Evolutionary conservation across 2,888 invertebrate species (phyloP).

Genomic region (Amblyjoppa fuscipennis): DNA sequence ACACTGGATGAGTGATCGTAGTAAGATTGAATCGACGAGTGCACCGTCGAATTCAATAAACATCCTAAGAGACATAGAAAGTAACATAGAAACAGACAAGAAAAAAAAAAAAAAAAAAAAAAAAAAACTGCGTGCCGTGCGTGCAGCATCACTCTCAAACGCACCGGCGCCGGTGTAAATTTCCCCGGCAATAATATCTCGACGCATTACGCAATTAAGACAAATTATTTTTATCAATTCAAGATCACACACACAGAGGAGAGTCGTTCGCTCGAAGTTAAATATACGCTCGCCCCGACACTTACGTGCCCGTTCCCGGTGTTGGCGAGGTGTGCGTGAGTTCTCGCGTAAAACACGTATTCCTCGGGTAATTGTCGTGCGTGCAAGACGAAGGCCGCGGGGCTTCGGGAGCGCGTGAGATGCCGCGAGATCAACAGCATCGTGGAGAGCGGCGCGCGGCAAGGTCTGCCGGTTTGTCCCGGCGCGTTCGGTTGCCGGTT

Average conservation of each 20-base stretch:
- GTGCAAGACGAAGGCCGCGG: slow-evolving; percentile 65
- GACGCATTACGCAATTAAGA: slow-evolving; percentile 13
- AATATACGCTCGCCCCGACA: neutral
- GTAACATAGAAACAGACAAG: no score
- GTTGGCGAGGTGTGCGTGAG: neutral
- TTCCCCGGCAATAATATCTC: slow-evolving; percentile 26
- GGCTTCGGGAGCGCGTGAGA: slow-evolving; percentile 60
- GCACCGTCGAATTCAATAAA: no score
- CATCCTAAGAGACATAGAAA: no score
- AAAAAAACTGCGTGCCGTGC: neutral
- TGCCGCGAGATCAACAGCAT: slow-evolving; percentile 59
- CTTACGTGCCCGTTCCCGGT: neutral
- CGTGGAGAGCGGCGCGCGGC: slow-evolving; percentile 8
- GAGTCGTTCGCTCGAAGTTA: slow-evolving; percentile 26
- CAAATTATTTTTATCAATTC: slow-evolving; percentile 37
- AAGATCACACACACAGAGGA: slow-evolving; percentile 37
- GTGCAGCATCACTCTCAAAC: neutral
- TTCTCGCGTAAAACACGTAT: slow-evolving; percentile 21
- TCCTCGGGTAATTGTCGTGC: slow-evolving; percentile 63
- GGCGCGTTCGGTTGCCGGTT: slow-evolving; percentile 45
- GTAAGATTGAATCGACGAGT: no score
- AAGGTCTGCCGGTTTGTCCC: slow-evolving; percentile 64
- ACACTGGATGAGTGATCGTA: no score
- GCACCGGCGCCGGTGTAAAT: neutral
- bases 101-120: no score